Base-by-base conservation (phyloP, 2,113 vertebrate genomes). In the Crotalus tigris region DNA sequence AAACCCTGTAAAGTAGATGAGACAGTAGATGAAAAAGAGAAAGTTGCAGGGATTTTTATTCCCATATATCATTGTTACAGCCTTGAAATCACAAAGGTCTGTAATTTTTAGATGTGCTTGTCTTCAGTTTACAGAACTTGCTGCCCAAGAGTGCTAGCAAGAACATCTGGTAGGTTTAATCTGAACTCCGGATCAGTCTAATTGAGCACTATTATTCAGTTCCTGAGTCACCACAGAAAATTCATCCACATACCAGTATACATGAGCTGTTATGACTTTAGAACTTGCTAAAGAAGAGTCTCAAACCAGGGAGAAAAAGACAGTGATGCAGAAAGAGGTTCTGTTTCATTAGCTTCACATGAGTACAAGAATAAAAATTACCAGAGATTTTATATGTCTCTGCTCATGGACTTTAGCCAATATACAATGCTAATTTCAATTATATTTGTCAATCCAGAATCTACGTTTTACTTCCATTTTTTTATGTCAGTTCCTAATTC, bases 1-100 rank as follows among this genome's bases (percentile, higher is more conserved):
- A 94, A 44, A 94, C 95, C 97, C 97, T 97, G 21, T 10, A 44
- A 9, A 39, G 10, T 44, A 10, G 4, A 33, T 57, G 26, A 12
- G 23, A 19, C 53, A 10, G 21, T n/a, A 26, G 49, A 29, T 87
- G 24, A 57, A 29, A 5, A n/a, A n/a, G 15, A 69, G 64, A 33
- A 69, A 69, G 19, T n/a, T 44, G 54, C 29, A 29, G 11, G 58
- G 54, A 8, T 53, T 4, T 58, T n/a, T 26, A 86, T 61, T 86
- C 23, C 64, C 26, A 87, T 51, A 21, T 11, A 54, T 90, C 23
- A 64, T 5, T 13, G 75, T 12, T 29, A 55, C 54, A 75, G 55
- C 4, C 5, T 54, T 75, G 15, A 26, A 54, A 33, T 61, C 12
- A 26, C 23, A 24, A 3, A 85, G 5, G 13, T 0, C 10, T 53